phyloP scores from a whole-genome alignment of 2,113 vertebrate species.

The Aldabrachelys gigantea region DNA sequence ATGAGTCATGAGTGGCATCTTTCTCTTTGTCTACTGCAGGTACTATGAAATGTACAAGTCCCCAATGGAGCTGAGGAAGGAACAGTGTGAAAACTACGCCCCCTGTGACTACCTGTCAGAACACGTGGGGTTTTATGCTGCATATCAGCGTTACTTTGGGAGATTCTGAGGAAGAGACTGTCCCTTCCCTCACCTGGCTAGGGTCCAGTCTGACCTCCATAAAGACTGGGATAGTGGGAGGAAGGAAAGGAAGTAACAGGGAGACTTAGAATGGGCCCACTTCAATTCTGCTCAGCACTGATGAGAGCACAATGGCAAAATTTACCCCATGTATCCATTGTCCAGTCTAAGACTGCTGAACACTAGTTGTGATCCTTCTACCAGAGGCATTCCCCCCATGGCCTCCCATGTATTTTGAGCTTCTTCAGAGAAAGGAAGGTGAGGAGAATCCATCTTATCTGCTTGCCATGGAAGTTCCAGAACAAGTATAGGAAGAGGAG shows the following conservation, averaged over 20 bases:
- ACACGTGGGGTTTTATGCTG: constrained; percentile 77
- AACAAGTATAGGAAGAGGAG: not conserved
- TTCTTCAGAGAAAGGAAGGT: not conserved
- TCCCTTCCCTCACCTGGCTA: not conserved
- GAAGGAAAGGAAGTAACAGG: not conserved
- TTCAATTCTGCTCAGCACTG: not conserved
- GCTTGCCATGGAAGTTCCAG: not conserved
- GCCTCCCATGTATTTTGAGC: not conserved
- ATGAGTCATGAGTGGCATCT: not conserved
- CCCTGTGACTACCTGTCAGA: constrained; percentile 83
- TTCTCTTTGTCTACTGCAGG: constrained; percentile 49
- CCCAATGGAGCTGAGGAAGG: constrained; percentile 71
- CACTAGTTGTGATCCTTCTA: not conserved
- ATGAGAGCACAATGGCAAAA: not conserved
- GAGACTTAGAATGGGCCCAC: not conserved
- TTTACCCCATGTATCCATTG: not conserved
- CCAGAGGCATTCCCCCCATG: not conserved
- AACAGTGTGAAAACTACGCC: constrained; percentile 82
- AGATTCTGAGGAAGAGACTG: constrained; percentile 62
- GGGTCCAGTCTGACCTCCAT: not conserved
- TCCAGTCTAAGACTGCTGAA: not conserved
- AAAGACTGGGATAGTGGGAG: not conserved
- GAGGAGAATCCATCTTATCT: not conserved
- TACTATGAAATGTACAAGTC: constrained; percentile 45
- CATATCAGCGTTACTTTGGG: constrained; percentile 84